Base-by-base conservation (phyloP, 2,888 invertebrate species). In the Drosophila paramelanica region DNA sequence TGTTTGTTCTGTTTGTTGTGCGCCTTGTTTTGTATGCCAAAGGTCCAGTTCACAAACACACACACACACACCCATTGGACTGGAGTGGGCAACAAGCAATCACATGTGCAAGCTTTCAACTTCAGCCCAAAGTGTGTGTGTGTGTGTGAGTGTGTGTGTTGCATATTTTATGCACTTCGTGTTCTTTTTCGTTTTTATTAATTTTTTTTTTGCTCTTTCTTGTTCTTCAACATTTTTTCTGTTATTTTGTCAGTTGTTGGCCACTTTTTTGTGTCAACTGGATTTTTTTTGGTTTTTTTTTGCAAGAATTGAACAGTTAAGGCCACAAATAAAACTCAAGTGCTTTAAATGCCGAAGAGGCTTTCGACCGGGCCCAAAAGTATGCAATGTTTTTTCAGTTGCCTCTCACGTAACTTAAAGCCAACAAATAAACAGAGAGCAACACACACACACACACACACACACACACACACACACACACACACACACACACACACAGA, bases 21-120 rank as follows among this genome's bases (percentile, higher is more conserved):
- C 64, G 79, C 68, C 68, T 77, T 84, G 74, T 71, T 81, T 76
- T 73, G 71, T 70, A 74, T 82, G 86, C 86, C 80, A 80, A 71
- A 73, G 66, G 83, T 84, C 67, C 50, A 65, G 46, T 59, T 23
- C 41, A 31, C 45, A 55, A 50, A 55, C 50, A 50, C 33, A 61
- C 47, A 65, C 46, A 31, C 39, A 57, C 56, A 47, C 51, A 41
- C 51, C 45, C 47, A 4, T 36, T 1, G 1, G 36, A 13, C 36
- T 33, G 47, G 38, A 27, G 17, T 31, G 45, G 49, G 50, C 51
- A 53, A 58, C 46, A 51, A 70, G 51, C 61, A 69, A 64, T 53
- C 72, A 72, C 72, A 72, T 72, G 72, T 53, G 52, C 51, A 43
- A 55, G 45, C 68, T 52, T 65, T 64, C 56, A 52, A 42, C 41